These are phyloP conservation scores for Xestia ashworthii DNA, from an alignment of 2,888 invertebrate species.

Conservation along the genomic window DNA sequence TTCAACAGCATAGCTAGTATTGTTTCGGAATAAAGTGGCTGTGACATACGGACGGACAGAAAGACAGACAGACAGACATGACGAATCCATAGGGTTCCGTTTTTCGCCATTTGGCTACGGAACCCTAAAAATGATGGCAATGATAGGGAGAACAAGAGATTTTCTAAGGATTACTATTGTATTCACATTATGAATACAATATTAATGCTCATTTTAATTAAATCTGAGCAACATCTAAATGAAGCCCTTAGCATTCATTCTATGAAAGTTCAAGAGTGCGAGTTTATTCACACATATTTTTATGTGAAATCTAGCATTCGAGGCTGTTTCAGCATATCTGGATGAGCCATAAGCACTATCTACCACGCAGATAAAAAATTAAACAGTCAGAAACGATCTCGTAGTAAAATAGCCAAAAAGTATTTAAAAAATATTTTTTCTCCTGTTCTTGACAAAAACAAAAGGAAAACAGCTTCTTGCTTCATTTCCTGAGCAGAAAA, in stretches of 20 bases:
- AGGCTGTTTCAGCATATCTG: background rate
- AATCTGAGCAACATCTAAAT: background rate
- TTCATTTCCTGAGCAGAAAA: conserved; percentile 27
- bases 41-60: too few species aligned
- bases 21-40: too few species aligned
- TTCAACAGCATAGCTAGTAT: too few species aligned
- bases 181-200: background rate
- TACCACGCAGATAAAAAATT: background rate
- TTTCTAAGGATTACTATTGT: too few species aligned
- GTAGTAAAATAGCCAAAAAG: too few species aligned
- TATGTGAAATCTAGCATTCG: background rate
- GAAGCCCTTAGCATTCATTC: background rate
- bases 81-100: too few species aligned
- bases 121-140: background rate
- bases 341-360: background rate
- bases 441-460: background rate
- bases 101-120: too few species aligned
- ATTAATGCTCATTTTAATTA: background rate
- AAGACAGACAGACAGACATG: too few species aligned
- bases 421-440: background rate
- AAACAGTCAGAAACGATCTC: background rate
- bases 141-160: background rate
- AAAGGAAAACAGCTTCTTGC: conserved; percentile 20
- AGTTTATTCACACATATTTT: background rate
- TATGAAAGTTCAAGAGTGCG: too few species aligned